Evolutionary conservation across 2,888 invertebrate species (phyloP).

Genomic region (Drosophila nr. perissopoda): DNA sequence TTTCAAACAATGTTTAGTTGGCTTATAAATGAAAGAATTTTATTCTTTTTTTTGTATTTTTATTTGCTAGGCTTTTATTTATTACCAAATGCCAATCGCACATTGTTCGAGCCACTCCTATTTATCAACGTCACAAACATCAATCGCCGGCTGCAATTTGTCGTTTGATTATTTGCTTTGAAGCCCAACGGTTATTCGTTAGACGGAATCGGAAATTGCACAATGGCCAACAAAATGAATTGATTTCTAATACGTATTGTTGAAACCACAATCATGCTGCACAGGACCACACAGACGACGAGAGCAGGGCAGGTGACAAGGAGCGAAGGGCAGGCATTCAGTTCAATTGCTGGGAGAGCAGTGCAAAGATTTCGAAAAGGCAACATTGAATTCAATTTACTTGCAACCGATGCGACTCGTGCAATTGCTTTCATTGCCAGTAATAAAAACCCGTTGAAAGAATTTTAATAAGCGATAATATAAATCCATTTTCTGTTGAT

Average conservation of each 20-base stretch:
- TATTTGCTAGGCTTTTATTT: constrained; percentile 19
- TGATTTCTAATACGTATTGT: constrained; percentile 71
- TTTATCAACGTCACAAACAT: constrained; percentile 63
- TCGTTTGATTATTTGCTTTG: constrained; percentile 60
- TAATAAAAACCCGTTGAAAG: constrained; percentile 20
- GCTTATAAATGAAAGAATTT: background rate
- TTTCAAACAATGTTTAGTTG: background rate
- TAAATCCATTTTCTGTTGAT: constrained; percentile 19
- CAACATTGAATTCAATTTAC: constrained; percentile 64
- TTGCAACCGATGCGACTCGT: constrained; percentile 34
- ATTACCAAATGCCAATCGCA: constrained; percentile 22
- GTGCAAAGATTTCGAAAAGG: background rate
- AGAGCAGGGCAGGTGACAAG: constrained; percentile 14
- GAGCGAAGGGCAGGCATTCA: constrained; percentile 5
- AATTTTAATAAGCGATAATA: constrained; percentile 67
- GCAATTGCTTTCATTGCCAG: constrained; percentile 23
- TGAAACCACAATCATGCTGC: constrained; percentile 13
- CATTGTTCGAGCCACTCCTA: constrained; percentile 32
- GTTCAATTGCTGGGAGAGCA: constrained; percentile 10
- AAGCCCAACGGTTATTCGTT: constrained; percentile 37
- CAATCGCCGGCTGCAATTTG: constrained; percentile 70
- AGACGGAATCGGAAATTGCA: constrained; percentile 67
- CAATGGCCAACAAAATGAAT: constrained; percentile 75
- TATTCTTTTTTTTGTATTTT: background rate
- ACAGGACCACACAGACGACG: constrained; percentile 4